phyloP scores from a whole-genome alignment of 2,113 vertebrate species.

The Numida meleagris region DNA sequence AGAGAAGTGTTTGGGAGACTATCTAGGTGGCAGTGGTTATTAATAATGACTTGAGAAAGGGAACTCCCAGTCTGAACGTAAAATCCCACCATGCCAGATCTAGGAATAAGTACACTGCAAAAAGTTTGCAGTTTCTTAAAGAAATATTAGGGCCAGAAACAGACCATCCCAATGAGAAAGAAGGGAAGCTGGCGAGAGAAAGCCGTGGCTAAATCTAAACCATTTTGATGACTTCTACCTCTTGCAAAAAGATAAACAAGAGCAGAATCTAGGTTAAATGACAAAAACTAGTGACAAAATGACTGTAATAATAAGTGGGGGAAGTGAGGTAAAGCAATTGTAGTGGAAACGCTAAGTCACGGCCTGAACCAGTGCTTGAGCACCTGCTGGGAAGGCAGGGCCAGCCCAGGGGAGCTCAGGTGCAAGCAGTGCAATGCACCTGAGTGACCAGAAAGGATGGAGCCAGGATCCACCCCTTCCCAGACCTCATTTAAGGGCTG shows the following conservation, averaged over 20 bases:
- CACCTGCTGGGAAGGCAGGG: no score
- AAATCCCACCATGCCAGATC: neutral
- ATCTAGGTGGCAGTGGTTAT: neutral
- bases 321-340: neutral
- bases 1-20: neutral
- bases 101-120: neutral
- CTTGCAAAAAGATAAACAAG: neutral
- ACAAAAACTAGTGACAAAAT: neutral
- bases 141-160: neutral
- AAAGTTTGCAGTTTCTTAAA: neutral
- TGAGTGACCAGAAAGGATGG: no score
- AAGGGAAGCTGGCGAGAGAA: neutral
- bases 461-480: no score
- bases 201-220: neutral
- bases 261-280: neutral
- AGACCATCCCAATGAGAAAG: neutral
- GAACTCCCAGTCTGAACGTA: neutral
- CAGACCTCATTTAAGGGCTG: no score
- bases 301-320: neutral
- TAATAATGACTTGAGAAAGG: neutral
- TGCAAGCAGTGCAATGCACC: no score
- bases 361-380: no score
- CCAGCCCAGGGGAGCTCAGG: no score
- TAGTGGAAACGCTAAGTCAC: no score
- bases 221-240: neutral